These are phyloP conservation scores for Ectemnius continuus DNA, from an alignment of 2,888 invertebrate genomes.

Conservation along the genomic window DNA sequence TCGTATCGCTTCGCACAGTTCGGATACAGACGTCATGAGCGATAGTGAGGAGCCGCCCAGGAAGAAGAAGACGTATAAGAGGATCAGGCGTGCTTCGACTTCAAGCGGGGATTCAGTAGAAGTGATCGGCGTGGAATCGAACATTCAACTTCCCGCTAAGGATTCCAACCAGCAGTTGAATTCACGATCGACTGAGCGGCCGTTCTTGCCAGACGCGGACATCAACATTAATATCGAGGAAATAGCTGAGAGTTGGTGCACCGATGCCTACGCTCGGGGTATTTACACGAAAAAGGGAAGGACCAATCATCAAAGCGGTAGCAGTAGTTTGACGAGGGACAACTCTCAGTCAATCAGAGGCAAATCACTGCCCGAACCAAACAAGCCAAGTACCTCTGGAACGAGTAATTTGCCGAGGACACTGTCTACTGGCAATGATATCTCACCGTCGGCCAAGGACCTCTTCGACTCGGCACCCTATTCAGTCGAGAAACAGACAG, in stretches of 20 bases:
- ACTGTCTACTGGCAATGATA: neutral
- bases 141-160: neutral
- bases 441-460: neutral
- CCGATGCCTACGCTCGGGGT: neutral
- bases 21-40: neutral
- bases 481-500: no score
- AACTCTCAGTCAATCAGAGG: no score
- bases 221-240: neutral
- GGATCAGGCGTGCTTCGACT: neutral
- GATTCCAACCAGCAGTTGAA: neutral
- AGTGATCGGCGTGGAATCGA: neutral
- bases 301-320: neutral
- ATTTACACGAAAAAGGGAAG: slow-evolving; percentile 15
- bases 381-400: no score
- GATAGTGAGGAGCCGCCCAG: no score
- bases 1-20: neutral
- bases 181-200: slow-evolving; percentile 26
- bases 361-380: no score
- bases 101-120: slow-evolving; percentile 3
- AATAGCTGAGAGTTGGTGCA: slow-evolving; percentile 28
- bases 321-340: no score
- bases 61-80: slow-evolving; percentile 8
- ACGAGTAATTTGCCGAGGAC: no score
- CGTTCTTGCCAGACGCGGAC: slow-evolving; percentile 7
- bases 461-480: no score